Conservation (phyloP, 2,797 vertebrate genomes). For the Meda fulgida region DNA sequence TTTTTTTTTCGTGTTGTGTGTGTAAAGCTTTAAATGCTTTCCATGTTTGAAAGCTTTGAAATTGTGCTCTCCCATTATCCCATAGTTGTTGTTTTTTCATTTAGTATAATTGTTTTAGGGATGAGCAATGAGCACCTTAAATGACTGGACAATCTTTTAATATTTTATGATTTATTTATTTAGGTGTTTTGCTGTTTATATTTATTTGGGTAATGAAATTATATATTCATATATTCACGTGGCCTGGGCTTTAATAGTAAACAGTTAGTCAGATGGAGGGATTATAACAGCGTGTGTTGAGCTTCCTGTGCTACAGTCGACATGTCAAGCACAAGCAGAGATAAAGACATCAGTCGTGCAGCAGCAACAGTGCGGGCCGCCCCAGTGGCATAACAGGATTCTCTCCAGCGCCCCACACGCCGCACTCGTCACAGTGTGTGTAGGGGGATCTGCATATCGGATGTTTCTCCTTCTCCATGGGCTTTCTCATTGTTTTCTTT, state of each 20-base stretch:
- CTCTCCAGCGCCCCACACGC: conserved; percentile 1
- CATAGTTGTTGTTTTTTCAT: background rate
- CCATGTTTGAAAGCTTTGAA: conserved; percentile 23
- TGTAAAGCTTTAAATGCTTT: conserved; percentile 39
- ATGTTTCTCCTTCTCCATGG: background rate
- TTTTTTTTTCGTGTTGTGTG: background rate
- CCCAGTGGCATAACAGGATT: conserved; percentile 42
- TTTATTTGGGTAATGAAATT: conserved; percentile 24
- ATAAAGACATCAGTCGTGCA: conserved; percentile 46
- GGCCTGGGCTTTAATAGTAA: background rate
- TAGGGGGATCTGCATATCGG: conserved; percentile 29
- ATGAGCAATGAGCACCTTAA: conserved; percentile 65
- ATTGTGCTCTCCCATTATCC: conserved; percentile 37
- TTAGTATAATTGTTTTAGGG: conserved; percentile 38
- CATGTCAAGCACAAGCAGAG: conserved; percentile 21
- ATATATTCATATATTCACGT: conserved; percentile 32
- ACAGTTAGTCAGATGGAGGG: conserved; percentile 22
- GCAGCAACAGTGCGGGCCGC: background rate
- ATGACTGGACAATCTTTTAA: conserved; percentile 67
- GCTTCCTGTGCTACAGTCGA: conserved; percentile 25
- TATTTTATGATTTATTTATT: conserved; percentile 44
- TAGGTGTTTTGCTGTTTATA: conserved; percentile 11
- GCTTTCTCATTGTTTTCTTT: background rate
- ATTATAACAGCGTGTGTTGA: conserved; percentile 3
- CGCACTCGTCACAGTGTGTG: background rate